Evolutionary conservation across 2,888 invertebrate genomes (phyloP).

Genomic region (Rotaria macrura): DNA sequence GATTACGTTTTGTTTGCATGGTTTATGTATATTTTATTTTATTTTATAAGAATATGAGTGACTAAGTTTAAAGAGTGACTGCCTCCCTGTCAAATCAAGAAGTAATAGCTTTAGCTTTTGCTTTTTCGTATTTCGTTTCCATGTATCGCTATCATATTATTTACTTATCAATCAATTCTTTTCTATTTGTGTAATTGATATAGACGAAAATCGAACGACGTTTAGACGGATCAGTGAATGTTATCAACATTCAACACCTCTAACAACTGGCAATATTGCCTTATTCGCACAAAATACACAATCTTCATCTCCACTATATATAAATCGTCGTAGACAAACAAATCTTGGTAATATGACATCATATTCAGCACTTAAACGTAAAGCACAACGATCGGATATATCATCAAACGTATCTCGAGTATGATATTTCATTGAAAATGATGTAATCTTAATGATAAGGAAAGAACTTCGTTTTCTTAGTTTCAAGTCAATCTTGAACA

Average conservation of each 20-base stretch:
- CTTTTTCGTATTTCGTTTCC: not conserved
- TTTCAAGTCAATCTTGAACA: constrained; percentile 31
- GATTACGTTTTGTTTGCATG: constrained; percentile 8
- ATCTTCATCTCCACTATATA: not conserved
- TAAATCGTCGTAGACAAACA: not conserved
- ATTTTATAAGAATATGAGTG: not conserved
- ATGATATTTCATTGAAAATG: not conserved
- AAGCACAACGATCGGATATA: constrained; percentile 12
- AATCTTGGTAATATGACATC: constrained; percentile 4
- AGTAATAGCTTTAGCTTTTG: not conserved
- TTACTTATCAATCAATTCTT: not conserved
- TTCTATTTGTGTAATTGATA: not conserved
- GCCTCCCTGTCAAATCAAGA: not conserved
- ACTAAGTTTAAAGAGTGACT: not conserved
- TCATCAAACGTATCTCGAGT: not conserved
- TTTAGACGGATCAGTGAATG: not conserved
- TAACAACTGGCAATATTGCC: not conserved
- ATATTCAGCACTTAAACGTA: constrained; percentile 8
- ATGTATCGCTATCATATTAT: not conserved
- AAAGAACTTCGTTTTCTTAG: not conserved
- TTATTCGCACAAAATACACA: not conserved
- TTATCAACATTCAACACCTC: constrained; percentile 1
- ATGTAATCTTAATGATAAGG: not conserved
- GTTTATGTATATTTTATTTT: not conserved
- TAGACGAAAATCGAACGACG: not conserved